phyloP scores from a whole-genome alignment of 1,140 invertebrate genomes.

The Oreohelix idahoensis region DNA sequence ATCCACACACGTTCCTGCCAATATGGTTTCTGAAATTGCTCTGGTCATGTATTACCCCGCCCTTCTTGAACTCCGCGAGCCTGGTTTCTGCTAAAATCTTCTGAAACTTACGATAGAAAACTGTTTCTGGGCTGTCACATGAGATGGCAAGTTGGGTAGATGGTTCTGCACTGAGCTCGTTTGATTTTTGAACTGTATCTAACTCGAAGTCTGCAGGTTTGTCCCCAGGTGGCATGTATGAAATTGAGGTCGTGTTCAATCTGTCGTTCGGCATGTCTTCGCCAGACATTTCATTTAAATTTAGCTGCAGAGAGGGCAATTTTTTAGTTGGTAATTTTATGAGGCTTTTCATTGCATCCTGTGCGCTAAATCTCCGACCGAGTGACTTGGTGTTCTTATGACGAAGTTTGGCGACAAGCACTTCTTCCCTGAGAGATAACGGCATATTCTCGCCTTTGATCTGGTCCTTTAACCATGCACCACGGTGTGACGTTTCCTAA shows the following conservation, averaged over 20 bases:
- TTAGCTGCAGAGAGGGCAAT: background rate
- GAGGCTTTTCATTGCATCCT: no score
- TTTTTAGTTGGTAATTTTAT: no score
- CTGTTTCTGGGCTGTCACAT: conserved; percentile 20
- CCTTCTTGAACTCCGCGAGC: conserved; percentile 26
- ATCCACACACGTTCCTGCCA: conserved; percentile 25
- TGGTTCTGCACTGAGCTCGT: background rate
- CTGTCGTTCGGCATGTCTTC: no score
- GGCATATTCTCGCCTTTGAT: no score
- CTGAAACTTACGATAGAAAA: background rate
- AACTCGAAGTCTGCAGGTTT: no score
- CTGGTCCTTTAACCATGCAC: no score
- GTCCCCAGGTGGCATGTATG: background rate
- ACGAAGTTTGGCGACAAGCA: no score
- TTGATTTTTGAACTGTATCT: background rate
- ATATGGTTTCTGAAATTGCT: background rate
- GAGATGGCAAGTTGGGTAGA: background rate
- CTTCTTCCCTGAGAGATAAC: no score
- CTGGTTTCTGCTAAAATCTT: conserved; percentile 3
- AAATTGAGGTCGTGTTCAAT: background rate
- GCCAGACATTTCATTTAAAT: no score
- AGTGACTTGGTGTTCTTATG: no score
- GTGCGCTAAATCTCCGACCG: no score
- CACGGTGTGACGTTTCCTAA: no score
- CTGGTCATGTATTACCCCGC: background rate